Evolutionary conservation across 2,888 invertebrate species (phyloP).

Genomic region (Auanema sp.): DNA sequence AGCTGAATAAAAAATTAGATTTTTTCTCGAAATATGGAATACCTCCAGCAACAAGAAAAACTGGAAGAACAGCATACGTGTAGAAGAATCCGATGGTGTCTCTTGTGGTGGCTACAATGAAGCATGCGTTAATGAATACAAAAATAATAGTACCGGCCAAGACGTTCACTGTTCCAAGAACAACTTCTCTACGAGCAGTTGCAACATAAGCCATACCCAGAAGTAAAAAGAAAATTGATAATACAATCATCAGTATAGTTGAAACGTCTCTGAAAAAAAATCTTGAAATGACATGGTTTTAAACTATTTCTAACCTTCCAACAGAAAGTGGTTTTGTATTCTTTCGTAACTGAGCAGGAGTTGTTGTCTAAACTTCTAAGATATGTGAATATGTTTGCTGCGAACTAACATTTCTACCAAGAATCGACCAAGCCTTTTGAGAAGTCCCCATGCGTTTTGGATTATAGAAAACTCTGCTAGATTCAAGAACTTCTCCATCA

Average conservation of each 20-base stretch:
- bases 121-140: background rate
- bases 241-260: slow-evolving; percentile 24
- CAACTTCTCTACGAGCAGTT: slow-evolving; percentile 28
- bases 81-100: slow-evolving; percentile 50
- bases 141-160: slow-evolving; percentile 22
- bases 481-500: slow-evolving; percentile 29
- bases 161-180: slow-evolving; percentile 24
- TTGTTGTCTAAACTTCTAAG: background rate
- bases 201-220: slow-evolving; percentile 37
- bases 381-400: slow-evolving; percentile 19
- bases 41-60: slow-evolving; percentile 24
- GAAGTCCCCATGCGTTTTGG: slow-evolving; percentile 10
- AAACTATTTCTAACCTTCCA: too few relatives aligned
- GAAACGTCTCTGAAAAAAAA: slow-evolving; percentile 25
- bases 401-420: slow-evolving; percentile 28
- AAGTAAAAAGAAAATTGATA: slow-evolving; percentile 30
- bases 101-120: slow-evolving; percentile 5
- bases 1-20: slow-evolving; percentile 20
- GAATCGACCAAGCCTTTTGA: slow-evolving; percentile 22
- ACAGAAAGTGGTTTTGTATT: background rate
- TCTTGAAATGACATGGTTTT: too few relatives aligned
- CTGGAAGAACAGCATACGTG: slow-evolving; percentile 50
- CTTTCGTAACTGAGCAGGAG: too few relatives aligned
- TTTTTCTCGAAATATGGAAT: background rate
- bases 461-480: slow-evolving; percentile 25